Base-by-base conservation (phyloP, 2,797 vertebrate genomes). In the Coracias cyanogaster region DNA sequence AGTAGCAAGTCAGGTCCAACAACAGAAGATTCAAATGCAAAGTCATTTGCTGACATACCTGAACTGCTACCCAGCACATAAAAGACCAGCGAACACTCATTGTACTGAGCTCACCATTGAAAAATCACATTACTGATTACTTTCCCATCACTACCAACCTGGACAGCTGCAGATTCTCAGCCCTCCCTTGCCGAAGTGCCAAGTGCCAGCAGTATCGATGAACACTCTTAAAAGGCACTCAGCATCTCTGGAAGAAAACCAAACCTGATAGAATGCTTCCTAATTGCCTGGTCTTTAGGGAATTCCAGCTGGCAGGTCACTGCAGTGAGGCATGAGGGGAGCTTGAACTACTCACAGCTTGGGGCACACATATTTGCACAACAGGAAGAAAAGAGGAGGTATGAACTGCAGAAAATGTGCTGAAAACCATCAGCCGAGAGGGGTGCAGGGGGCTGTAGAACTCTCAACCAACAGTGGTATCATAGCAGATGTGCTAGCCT, bases 221-320 rank as follows among this genome's bases (percentile, higher is more conserved):
- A 84, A 79, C 37, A 60, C 39, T 49, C 16, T 84, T 89, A 71
- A 73, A 93, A 93, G 20, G 73, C 62, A 94, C 31, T 82, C 35
- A 51, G 72, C 43, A 60, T 57, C 73, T 92, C 73, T 86, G n/a
- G 62, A 86, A 94, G 60, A 92, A 86, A 95, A 91, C 7, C 72
- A 88, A 58, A 88, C 82, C 77, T 70, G 33, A 70, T 18, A 57
- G 73, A 89, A 89, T 39, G 45, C 48, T 86, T 86, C 49, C 73
- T 80, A 90, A 84, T 14, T 39, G 24, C 15, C 48, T 77, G 76
- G 12, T 61, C 29, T 62, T 80, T 81, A 58, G 15, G 74, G 28
- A 92, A 74, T 24, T 83, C 25, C 78, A 86, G 43, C 61, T 71
- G 52, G 55, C 49, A 94, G 39, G 45, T 88, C 76, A 79, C 57